Conservation (phyloP, 2,113 vertebrate species). For the Trichechus manatus region DNA sequence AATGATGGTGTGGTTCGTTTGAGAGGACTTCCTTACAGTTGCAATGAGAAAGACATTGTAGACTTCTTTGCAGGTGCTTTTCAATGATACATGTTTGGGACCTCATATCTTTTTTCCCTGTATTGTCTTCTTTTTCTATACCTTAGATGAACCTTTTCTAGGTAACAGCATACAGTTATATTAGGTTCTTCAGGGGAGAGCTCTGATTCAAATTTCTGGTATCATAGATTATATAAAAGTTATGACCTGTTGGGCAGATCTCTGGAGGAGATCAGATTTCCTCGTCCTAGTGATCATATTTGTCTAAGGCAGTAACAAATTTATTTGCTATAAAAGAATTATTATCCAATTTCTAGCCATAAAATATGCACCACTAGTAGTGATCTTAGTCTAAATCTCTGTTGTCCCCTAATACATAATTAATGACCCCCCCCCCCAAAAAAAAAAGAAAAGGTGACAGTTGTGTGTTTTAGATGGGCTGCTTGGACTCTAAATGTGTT, state of each 20-base stretch:
- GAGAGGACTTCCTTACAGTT: constrained; percentile 93
- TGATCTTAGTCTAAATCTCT: constrained; percentile 7
- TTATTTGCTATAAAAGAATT: constrained; percentile 23
- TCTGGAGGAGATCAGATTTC: not conserved
- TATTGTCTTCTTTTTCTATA: not conserved
- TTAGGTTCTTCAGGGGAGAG: not conserved
- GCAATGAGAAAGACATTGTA: constrained; percentile 89
- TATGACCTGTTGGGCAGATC: not conserved
- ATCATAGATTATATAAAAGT: not conserved
- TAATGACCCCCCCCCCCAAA: not conserved
- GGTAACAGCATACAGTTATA: not conserved
- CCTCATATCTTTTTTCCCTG: fast-evolving
- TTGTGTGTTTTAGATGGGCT: not conserved
- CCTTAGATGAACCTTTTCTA: not conserved
- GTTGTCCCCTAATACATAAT: not conserved
- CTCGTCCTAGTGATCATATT: not conserved
- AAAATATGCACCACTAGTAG: not conserved
- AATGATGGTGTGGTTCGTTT: constrained; percentile 91
- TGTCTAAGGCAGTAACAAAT: not conserved
- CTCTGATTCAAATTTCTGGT: not conserved
- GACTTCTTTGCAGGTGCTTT: constrained; percentile 93
- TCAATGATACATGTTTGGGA: fast-evolving
- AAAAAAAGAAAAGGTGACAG: not conserved
- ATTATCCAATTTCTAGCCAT: not conserved
- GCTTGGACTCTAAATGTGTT: not conserved